A percentile compares a stretch with the other conserved stretches of the same genome.
Conservation (phyloP, 2,113 vertebrate species). For the Sarotherodon lohbergeri region DNA sequence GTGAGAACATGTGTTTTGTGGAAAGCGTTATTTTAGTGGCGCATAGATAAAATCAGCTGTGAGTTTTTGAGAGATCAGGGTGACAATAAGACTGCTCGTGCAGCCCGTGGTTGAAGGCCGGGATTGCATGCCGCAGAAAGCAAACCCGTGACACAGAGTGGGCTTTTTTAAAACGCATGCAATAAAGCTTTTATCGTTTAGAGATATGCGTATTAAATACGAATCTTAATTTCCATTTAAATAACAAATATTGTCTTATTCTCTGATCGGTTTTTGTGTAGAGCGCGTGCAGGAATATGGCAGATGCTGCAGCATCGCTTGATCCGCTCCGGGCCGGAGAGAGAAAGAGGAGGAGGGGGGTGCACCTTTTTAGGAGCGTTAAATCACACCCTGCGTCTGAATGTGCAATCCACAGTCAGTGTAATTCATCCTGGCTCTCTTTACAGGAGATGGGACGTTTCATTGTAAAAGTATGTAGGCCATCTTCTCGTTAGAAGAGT, state of each 20-base stretch:
- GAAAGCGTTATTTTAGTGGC: not conserved
- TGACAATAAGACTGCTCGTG: not conserved
- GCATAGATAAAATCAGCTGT: not conserved
- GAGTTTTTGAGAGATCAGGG: not conserved
- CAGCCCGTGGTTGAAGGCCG: constrained; percentile 31
- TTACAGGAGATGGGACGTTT: not conserved
- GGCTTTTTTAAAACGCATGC: not conserved
- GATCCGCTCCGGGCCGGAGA: constrained; percentile 23
- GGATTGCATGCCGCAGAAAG: constrained; percentile 26
- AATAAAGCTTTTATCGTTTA: not conserved
- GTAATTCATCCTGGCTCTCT: not conserved
- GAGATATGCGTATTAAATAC: not conserved
- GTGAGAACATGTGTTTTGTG: not conserved
- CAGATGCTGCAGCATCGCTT: constrained; percentile 57
- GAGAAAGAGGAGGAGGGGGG: not conserved
- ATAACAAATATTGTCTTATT: not conserved
- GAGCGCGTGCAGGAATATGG: not conserved
- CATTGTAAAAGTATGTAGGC: not conserved
- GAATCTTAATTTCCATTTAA: not conserved
- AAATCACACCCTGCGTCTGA: constrained; percentile 4
- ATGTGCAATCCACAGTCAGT: not conserved
- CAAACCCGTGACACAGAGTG: not conserved
- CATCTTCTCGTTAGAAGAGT: not conserved
- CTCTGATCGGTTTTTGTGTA: not conserved
- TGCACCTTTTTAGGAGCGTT: constrained; percentile 18